These are phyloP conservation scores for Cryptoprocta ferox DNA, from an alignment of 2,797 vertebrate species.

Conservation along the genomic window DNA sequence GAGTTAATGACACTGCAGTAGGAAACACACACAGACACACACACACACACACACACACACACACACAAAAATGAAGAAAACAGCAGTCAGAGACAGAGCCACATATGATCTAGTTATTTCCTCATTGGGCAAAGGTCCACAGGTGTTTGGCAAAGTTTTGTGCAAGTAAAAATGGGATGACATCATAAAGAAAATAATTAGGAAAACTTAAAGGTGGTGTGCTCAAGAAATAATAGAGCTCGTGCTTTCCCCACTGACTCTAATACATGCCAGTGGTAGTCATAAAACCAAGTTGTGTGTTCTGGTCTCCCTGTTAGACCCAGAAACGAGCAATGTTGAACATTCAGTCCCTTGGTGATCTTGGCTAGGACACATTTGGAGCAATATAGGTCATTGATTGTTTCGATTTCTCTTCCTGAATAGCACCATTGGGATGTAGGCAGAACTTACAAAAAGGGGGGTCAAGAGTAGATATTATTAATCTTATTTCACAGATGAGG, in stretches of 20 bases:
- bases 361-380: neutral
- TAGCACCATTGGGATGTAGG: neutral
- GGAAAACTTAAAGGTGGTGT: neutral
- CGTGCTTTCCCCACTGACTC: neutral
- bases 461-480: neutral
- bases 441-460: neutral
- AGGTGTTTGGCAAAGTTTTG: neutral
- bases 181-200: neutral
- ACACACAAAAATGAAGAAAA: neutral
- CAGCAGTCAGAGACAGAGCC: neutral
- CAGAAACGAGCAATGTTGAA: neutral
- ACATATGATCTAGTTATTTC: neutral
- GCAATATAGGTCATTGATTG: rapidly evolving
- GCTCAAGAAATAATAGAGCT: neutral
- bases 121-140: neutral
- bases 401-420: neutral
- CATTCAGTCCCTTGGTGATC: no score
- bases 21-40: neutral
- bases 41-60: neutral
- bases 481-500: neutral
- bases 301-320: neutral
- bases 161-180: neutral
- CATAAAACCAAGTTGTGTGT: neutral
- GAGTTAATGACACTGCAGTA: neutral
- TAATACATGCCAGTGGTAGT: neutral